A percentile compares a stretch with the other conserved stretches of the same genome.
phyloP scores from a whole-genome alignment of 2,888 invertebrate species.

The Trissoscelio sp. region DNA sequence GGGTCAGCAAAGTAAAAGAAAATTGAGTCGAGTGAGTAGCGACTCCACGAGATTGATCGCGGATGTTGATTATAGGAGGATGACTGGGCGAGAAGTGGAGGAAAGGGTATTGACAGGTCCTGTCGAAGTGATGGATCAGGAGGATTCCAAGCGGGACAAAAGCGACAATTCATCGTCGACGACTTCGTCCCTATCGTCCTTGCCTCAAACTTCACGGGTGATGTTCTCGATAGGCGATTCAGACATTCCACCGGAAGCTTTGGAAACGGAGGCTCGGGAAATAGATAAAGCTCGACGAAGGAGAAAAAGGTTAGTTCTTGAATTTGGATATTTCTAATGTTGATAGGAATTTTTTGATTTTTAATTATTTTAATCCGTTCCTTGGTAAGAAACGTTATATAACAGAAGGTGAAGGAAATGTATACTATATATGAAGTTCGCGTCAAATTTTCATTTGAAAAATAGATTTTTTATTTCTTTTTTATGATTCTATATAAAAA shows the following conservation, averaged over 20 bases:
- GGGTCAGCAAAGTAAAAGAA: conserved; percentile 79
- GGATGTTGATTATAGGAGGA: conserved; percentile 27
- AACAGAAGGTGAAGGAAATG: too few relatives aligned
- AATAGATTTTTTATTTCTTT: too few relatives aligned
- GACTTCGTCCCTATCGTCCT: conserved; percentile 18
- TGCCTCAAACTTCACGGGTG: conserved; percentile 35
- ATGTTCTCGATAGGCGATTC: conserved; percentile 56
- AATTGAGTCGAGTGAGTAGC: conserved; percentile 71
- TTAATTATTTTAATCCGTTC: too few relatives aligned
- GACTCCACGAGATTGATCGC: conserved; percentile 60
- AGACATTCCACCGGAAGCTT: not conserved
- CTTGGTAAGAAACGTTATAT: too few relatives aligned
- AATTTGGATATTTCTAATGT: too few relatives aligned
- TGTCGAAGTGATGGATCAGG: conserved; percentile 4
- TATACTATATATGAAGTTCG: too few relatives aligned
- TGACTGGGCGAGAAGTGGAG: conserved; percentile 3
- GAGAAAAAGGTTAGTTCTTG: conserved; percentile 56
- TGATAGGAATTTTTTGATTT: too few relatives aligned
- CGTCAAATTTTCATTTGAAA: too few relatives aligned
- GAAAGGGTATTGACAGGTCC: conserved; percentile 13
- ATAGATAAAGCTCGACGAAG: conserved; percentile 13
- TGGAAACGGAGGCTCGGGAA: not conserved
- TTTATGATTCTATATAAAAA: too few relatives aligned
- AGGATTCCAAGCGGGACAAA: conserved; percentile 17
- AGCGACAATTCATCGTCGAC: conserved; percentile 40